Evolutionary conservation across 2,888 invertebrate species (phyloP), one percentile per base, ranked within the genome.

Genomic region (Onchidella celtica): DNA sequence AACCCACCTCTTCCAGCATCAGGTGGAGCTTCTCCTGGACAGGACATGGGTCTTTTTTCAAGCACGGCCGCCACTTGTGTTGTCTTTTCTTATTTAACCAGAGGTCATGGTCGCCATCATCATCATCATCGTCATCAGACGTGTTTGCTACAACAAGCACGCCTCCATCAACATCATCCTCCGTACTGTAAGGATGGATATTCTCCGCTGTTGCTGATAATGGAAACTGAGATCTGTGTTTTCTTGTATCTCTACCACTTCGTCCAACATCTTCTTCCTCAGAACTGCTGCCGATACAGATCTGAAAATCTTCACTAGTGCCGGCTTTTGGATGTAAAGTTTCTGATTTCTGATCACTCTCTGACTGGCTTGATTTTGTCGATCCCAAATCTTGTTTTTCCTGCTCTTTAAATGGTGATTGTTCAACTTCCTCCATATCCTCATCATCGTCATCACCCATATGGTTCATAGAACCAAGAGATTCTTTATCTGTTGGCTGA

Each of bases 1-100:
- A 68, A 83, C 76, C 38, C 4, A 91, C 91, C 89, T 91, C 91
- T 83, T 90, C 90, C 59, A 87, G 80, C 34, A 84, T 87, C 6
- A 91, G 73, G 63, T 89, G 85, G 6, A 90, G 83, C 11, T 84
- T 83, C 68, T 91, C 91, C 47, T 83, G 81, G 6, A 88, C 69
- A 3, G 83, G 86, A 76, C 85, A 90, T 3, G 88, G 87, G 77
- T 90, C 89, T 69, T 79, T 83, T 70, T 90, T 91, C 55, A 88
- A 24, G 6, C 87, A 86, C 11, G 89, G 88, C 66, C 79, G 79
- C 90, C 90, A 91, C 32, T 17, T 3, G 57, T 73, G 68, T 61
- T 70, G 61, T 55, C 47, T 83, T 66, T 34, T 75, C 83, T 38
- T 70, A 65, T 59, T 80, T 73, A n/a, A 73, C 72, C 40, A 59